Conservation (phyloP, 2,888 invertebrate species). For the Limulus polyphemus region DNA sequence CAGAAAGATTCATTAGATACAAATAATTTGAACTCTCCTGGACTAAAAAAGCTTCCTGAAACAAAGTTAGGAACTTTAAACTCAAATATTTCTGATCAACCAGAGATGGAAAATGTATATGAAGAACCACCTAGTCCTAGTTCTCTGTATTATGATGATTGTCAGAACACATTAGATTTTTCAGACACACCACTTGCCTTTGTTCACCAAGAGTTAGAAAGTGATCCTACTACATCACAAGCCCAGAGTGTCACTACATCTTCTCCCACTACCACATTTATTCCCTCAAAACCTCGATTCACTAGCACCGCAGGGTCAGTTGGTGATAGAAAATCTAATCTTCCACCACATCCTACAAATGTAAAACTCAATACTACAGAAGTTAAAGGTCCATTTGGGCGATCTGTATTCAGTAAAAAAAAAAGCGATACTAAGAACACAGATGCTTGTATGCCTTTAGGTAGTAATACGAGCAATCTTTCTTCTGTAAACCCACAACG, state of each 20-base stretch:
- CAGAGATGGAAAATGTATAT: conserved; percentile 2
- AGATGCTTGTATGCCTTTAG: no score
- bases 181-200: conserved; percentile 12
- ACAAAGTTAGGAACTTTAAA: no score
- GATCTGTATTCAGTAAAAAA: no score
- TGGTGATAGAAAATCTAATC: neutral
- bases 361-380: no score
- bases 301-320: neutral
- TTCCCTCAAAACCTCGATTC: no score
- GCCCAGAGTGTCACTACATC: conserved; percentile 2
- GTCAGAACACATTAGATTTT: conserved; percentile 18
- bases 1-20: neutral
- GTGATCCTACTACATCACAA: conserved; percentile 3
- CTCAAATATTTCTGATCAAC: conserved; percentile 3
- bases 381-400: no score
- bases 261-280: conserved; percentile 1
- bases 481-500: neutral
- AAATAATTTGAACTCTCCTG: neutral
- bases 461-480: no score
- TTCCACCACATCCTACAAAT: neutral
- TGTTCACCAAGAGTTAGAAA: conserved; percentile 9
- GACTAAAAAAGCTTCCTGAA: no score
- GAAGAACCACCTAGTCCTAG: conserved; percentile 11
- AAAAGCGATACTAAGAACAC: no score
- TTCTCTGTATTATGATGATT: conserved; percentile 13